These are phyloP conservation scores for Aspidoscelis tigris DNA, from an alignment of 2,113 vertebrate genomes.

Conservation along the genomic window DNA sequence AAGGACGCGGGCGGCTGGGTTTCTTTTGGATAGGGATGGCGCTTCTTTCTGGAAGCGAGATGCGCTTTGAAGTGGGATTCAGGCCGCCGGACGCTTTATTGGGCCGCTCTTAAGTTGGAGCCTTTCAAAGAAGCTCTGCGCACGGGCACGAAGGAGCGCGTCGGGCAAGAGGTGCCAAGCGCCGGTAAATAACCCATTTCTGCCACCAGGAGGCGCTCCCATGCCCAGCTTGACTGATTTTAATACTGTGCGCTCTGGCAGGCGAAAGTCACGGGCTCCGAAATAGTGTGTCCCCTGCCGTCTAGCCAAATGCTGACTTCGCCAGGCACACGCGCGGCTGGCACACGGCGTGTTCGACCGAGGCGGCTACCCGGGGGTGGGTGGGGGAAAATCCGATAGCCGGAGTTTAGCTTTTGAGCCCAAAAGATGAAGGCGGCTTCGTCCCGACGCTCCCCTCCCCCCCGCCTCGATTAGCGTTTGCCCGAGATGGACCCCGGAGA, in stretches of 20 bases:
- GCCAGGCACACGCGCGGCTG: too few species aligned
- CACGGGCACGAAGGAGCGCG: too few species aligned
- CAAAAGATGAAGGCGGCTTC: too few species aligned
- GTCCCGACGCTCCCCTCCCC: too few species aligned
- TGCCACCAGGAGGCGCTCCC: conserved; percentile 4
- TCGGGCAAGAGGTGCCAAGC: background rate
- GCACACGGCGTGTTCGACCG: too few species aligned
- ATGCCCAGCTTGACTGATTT: background rate
- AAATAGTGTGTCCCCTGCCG: background rate
- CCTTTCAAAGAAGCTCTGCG: too few species aligned
- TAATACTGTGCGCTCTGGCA: background rate
- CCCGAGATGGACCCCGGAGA: background rate
- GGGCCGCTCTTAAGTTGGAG: too few species aligned
- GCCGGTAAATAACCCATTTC: background rate
- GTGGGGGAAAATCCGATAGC: background rate
- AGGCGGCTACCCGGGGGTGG: background rate
- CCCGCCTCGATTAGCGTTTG: background rate
- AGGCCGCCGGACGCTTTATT: too few species aligned
- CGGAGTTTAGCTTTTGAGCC: background rate
- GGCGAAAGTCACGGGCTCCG: background rate
- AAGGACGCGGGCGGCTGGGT: too few species aligned
- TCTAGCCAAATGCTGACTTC: background rate
- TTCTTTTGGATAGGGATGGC: too few species aligned
- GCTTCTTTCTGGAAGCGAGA: too few species aligned
- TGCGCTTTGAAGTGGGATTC: too few species aligned